Evolutionary conservation across 2,888 invertebrate genomes (phyloP).

Genomic region (Mythimna vitellina): DNA sequence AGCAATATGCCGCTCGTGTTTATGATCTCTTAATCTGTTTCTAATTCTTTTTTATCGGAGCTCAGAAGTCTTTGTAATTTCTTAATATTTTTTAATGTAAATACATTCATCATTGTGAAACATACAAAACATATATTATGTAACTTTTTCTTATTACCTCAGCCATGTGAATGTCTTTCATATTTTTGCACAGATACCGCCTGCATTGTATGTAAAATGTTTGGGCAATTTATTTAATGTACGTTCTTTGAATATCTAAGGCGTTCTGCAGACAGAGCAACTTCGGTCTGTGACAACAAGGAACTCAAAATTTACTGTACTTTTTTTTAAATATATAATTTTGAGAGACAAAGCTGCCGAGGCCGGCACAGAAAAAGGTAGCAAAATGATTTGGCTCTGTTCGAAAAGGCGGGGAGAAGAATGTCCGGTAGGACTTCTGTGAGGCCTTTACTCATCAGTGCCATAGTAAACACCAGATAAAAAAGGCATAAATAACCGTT

Average conservation of each 20-base stretch:
- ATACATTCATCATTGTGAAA: background rate
- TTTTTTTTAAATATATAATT: background rate
- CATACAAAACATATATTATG: conserved; percentile 10
- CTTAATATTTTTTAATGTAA: background rate
- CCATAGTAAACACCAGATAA: too few relatives aligned
- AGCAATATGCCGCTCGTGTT: too few relatives aligned
- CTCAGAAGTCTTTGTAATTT: background rate
- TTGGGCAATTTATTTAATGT: conserved; percentile 2
- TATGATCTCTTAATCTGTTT: too few relatives aligned
- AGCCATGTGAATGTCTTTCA: background rate
- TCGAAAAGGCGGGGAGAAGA: too few relatives aligned
- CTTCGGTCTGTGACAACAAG: background rate
- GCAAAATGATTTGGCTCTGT: too few relatives aligned
- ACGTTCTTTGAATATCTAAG: background rate
- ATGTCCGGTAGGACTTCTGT: too few relatives aligned
- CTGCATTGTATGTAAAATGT: background rate
- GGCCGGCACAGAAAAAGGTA: too few relatives aligned
- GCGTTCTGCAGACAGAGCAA: background rate
- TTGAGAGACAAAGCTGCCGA: background rate
- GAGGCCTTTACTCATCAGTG: too few relatives aligned
- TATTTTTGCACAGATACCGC: background rate
- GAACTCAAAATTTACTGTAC: background rate
- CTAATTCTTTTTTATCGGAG: background rate
- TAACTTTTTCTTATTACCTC: conserved; percentile 31
- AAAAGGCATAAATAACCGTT: background rate